Conservation (phyloP, 2,113 vertebrate species). For the Corapipo altera region DNA sequence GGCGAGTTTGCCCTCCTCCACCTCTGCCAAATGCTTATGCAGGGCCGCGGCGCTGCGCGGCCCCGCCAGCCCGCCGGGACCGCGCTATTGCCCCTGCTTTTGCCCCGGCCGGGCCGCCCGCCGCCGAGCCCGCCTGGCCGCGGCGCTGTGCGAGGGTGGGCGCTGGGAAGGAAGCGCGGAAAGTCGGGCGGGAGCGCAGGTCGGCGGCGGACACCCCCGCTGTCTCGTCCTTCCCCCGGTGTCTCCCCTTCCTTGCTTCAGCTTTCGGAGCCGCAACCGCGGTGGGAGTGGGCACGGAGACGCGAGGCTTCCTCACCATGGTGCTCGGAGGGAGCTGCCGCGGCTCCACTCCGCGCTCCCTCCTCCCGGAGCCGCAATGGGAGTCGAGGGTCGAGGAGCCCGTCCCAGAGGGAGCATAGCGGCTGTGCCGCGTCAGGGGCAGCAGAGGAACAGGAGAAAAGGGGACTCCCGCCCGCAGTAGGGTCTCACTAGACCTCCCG, state of each 20-base stretch:
- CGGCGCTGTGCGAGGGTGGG: background rate
- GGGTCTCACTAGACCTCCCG: background rate
- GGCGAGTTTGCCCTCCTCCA: fast-evolving
- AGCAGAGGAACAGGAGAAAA: background rate
- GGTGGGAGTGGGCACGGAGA: background rate
- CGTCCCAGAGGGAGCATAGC: background rate
- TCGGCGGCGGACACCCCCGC: background rate
- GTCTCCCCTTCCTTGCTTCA: background rate
- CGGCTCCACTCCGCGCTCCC: background rate
- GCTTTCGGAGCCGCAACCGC: no score
- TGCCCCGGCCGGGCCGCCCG: background rate
- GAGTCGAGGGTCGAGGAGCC: background rate
- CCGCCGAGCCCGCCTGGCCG: background rate
- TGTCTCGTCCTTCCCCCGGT: no score
- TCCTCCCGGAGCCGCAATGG: background rate
- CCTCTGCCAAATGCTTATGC: background rate
- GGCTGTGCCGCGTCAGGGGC: background rate
- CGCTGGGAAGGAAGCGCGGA: background rate
- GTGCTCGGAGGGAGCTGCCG: background rate
- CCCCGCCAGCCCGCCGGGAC: background rate
- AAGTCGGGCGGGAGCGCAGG: background rate
- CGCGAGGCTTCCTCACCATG: background rate
- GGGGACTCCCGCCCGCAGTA: no score
- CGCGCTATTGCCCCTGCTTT: background rate
- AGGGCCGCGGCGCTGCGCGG: background rate